Evolutionary conservation across 2,888 invertebrate species (phyloP).

Genomic region (Gasteruption jaculator): DNA sequence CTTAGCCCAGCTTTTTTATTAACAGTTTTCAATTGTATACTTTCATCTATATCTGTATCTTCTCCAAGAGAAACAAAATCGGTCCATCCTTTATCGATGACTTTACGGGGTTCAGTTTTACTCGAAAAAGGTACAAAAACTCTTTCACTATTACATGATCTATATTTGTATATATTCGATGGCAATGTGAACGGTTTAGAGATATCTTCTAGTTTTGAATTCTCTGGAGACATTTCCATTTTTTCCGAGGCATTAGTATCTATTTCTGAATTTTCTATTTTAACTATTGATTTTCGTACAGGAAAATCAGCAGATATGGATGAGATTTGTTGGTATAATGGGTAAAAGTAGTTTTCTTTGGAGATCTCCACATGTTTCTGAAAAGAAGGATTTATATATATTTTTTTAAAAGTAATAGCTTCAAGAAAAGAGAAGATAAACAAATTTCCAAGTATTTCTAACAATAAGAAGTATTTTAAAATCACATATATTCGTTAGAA

Average conservation of each 20-base stretch:
- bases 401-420: too few relatives aligned
- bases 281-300: constrained; percentile 12
- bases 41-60: constrained; percentile 17
- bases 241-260: too few relatives aligned
- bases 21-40: constrained; percentile 12
- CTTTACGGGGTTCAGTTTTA: too few relatives aligned
- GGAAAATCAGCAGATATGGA: constrained; percentile 21
- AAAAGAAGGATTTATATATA: constrained; percentile 16
- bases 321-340: constrained; percentile 28
- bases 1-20: too few relatives aligned
- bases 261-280: constrained; percentile 2
- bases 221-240: too few relatives aligned
- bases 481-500: too few relatives aligned
- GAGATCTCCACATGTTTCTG: constrained; percentile 27
- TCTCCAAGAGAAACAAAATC: constrained; percentile 37
- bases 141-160: constrained; percentile 37
- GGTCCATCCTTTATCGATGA: constrained; percentile 8
- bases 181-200: constrained; percentile 22
- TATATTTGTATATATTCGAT: constrained; percentile 38
- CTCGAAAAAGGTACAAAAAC: constrained; percentile 38
- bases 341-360: constrained; percentile 29
- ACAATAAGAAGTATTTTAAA: too few relatives aligned
- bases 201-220: too few relatives aligned
- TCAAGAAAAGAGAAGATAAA: too few relatives aligned
- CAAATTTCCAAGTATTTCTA: too few relatives aligned